A percentile compares a stretch with the other conserved stretches of the same genome.
These are phyloP conservation scores for Aricia artaxerxes DNA, from an alignment of 2,888 invertebrate genomes.

Conservation along the genomic window DNA sequence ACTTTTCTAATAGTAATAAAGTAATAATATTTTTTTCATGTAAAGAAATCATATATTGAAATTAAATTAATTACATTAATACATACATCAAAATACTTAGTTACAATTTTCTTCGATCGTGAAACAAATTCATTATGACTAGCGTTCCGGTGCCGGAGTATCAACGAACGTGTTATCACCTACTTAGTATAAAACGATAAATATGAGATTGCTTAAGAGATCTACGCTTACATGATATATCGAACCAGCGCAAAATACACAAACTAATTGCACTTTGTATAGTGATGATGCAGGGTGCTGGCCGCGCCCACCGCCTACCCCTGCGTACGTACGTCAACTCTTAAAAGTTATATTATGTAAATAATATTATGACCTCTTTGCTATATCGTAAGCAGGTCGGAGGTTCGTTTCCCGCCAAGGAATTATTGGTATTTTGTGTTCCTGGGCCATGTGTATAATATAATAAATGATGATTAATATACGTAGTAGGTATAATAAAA, in stretches of 20 bases:
- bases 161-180: conserved; percentile 47
- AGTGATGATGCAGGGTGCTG: neutral
- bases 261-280: conserved; percentile 29
- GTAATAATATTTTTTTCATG: neutral
- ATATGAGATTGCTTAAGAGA: conserved; percentile 67
- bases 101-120: conserved; percentile 37
- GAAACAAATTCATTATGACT: conserved; percentile 56
- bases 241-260: conserved; percentile 33
- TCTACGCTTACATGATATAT: conserved; percentile 54
- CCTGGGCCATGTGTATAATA: neutral
- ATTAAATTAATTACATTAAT: conserved; percentile 43
- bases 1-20: conserved; percentile 11
- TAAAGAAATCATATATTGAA: conserved; percentile 29
- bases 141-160: conserved; percentile 59
- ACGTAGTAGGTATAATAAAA: neutral
- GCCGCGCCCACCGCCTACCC: conserved; percentile 31
- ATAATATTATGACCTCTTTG: neutral
- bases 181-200: conserved; percentile 51
- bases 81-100: conserved; percentile 38
- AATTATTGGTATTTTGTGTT: neutral
- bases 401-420: neutral
- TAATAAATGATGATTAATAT: neutral
- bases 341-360: conserved; percentile 42
- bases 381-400: neutral
- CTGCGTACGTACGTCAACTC: conserved; percentile 39